These are phyloP conservation scores for Clarias pachynema DNA, from an alignment of 2,797 vertebrate genomes.

Conservation along the genomic window DNA sequence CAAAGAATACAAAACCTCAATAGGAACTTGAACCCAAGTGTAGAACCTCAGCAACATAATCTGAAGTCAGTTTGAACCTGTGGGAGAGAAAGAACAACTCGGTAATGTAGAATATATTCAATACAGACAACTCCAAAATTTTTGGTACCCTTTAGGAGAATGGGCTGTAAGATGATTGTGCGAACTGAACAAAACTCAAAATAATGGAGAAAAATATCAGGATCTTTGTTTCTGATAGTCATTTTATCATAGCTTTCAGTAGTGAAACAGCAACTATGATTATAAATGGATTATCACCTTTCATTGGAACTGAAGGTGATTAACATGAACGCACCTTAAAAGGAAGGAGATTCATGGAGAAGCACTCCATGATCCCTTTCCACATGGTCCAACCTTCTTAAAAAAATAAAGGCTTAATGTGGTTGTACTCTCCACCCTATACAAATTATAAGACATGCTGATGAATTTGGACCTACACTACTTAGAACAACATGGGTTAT, in stretches of 20 bases:
- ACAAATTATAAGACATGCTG: neutral
- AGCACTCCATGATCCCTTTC: neutral
- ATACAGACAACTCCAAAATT: neutral
- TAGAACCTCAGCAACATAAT: neutral
- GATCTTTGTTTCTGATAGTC: neutral
- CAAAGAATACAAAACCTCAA: constrained; percentile 76
- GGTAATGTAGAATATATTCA: neutral
- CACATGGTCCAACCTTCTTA: neutral
- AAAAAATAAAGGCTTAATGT: neutral
- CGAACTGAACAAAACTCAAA: neutral
- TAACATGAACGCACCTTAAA: neutral
- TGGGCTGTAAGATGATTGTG: neutral
- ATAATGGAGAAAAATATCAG: neutral
- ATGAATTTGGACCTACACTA: neutral
- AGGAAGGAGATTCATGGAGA: neutral
- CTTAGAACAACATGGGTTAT: neutral
- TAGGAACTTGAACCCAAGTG: constrained; percentile 50
- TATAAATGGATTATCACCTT: neutral
- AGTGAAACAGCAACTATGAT: neutral
- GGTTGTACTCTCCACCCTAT: neutral
- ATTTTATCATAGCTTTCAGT: neutral
- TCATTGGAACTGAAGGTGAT: neutral
- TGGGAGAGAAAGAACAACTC: neutral
- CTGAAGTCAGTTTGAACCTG: constrained; percentile 15
- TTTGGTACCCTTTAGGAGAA: neutral